Evolutionary conservation across 2,888 invertebrate genomes (phyloP), one percentile per base, ranked within the genome.

Genomic region (Mesoligia furuncula): DNA sequence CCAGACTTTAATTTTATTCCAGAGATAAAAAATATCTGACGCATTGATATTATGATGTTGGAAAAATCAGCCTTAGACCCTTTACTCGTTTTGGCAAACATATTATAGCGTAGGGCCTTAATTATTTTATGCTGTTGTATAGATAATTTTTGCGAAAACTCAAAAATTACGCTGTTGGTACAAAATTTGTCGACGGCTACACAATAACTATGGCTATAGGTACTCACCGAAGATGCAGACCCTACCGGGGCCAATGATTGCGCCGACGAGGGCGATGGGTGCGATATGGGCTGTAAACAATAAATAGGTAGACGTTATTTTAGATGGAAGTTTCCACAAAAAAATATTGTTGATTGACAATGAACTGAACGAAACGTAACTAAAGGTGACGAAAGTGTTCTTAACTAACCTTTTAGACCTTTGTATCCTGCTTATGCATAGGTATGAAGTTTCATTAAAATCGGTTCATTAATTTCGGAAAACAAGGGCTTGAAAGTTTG

Each of bases 191-290:
- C 36, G 36, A 36, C 6, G 36, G 36, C 36, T 36, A 36, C 36
- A 36, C 36, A 36, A 20, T 45, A 20, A 27, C 20, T 27, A 7
- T 45, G 42, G 7, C 27, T 31, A 24, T 11, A 75, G 20, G 4
- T 59, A 71, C 92, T 91, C 83, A 95, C 94, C 94, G 71, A 78
- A 95, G 1, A 51, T 86, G 88, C 94, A 95, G 80, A 92, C 83
- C 0, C 8, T 88, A 27, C 75, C 92, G 0, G 83, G 1, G 1
- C 13, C 24, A 5, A 1, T 0, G 15, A 0, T 0, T 0, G 0
- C 0, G 17, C 20, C 31, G n/a, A 83, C 59, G 7, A 90, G 54
- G 0, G 65, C 0, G 1, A 92, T 69, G 11, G 90, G 79, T 0
- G 17, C 27, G 83, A 95, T 93, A 83, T 86, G 84, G 0, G 74